Evolutionary conservation across 2,888 invertebrate species (phyloP).

Genomic region (Ormyrus nitidulus): DNA sequence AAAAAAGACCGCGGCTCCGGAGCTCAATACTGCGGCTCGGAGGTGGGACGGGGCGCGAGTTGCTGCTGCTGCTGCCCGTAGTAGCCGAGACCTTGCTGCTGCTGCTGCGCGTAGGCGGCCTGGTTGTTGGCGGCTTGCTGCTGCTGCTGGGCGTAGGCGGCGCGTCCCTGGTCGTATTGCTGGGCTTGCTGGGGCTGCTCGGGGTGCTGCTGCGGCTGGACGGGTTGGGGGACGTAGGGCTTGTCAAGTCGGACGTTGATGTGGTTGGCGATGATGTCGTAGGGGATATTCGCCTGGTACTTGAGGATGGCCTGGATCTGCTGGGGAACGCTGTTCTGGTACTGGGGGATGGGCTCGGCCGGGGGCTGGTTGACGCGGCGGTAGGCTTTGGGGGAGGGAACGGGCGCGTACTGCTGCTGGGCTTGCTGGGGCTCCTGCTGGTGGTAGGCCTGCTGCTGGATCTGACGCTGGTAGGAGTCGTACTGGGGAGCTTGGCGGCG

Average conservation of each 20-base stretch:
- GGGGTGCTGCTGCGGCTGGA: constrained; percentile 50
- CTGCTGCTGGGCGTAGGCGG: constrained; percentile 26
- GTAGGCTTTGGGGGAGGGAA: constrained; percentile 62
- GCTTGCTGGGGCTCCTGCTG: constrained; percentile 56
- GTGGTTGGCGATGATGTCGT: constrained; percentile 71
- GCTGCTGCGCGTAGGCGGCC: constrained; percentile 17
- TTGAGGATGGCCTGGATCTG: constrained; percentile 67
- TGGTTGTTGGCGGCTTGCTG: not conserved
- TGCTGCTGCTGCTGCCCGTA: constrained; percentile 33
- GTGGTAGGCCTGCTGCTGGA: constrained; percentile 55
- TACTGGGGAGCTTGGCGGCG: constrained; percentile 42
- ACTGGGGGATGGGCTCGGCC: constrained; percentile 65
- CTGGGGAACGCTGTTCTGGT: constrained; percentile 68
- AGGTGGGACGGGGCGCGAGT: constrained; percentile 10
- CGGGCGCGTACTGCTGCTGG: constrained; percentile 56
- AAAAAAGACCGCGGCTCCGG: not conserved
- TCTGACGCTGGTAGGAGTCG: constrained; percentile 32
- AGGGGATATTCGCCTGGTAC: constrained; percentile 70
- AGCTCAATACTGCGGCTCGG: constrained; percentile 40
- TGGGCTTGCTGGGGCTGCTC: constrained; percentile 2
- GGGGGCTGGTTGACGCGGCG: constrained; percentile 65
- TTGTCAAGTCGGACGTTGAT: constrained; percentile 67
- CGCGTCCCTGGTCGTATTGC: not conserved
- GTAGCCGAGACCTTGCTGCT: not conserved
- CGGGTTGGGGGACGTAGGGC: constrained; percentile 70